Percentiles rank a stretch among this genome's conserved stretches.
Evolutionary conservation across 1,140 invertebrate species (phyloP).

Genomic region (Bombus breviceps): DNA sequence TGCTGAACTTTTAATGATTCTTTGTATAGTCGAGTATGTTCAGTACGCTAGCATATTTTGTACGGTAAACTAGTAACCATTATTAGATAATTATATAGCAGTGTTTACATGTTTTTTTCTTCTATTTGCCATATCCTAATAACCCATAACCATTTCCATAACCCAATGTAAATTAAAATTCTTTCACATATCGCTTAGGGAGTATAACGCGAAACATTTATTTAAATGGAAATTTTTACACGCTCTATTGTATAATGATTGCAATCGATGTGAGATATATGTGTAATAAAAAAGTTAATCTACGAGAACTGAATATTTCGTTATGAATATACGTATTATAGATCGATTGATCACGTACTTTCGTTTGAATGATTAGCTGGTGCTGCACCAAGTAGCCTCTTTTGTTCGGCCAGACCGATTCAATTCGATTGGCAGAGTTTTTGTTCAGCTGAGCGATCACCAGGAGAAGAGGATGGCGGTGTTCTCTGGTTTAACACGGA

Average conservation of each 20-base stretch:
- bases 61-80: too few relatives aligned
- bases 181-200: too few relatives aligned
- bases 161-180: too few relatives aligned
- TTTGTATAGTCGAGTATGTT: too few relatives aligned
- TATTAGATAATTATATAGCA: too few relatives aligned
- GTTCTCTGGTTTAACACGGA: conserved; percentile 10
- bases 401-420: not conserved
- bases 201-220: not conserved
- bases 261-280: too few relatives aligned
- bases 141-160: too few relatives aligned
- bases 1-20: conserved; percentile 48
- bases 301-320: not conserved
- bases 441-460: not conserved
- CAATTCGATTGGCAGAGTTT: conserved; percentile 19
- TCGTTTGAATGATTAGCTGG: not conserved
- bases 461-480: not conserved
- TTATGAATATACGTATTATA: conserved; percentile 6
- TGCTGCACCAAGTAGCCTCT: not conserved
- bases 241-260: too few relatives aligned
- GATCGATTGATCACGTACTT: not conserved
- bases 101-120: too few relatives aligned
- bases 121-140: too few relatives aligned
- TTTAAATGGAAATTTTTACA: not conserved
- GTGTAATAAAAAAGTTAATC: too few relatives aligned
- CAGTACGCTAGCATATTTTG: too few relatives aligned